These are phyloP conservation scores for Meganola albula DNA, from an alignment of 2,888 invertebrate species.

Conservation along the genomic window DNA sequence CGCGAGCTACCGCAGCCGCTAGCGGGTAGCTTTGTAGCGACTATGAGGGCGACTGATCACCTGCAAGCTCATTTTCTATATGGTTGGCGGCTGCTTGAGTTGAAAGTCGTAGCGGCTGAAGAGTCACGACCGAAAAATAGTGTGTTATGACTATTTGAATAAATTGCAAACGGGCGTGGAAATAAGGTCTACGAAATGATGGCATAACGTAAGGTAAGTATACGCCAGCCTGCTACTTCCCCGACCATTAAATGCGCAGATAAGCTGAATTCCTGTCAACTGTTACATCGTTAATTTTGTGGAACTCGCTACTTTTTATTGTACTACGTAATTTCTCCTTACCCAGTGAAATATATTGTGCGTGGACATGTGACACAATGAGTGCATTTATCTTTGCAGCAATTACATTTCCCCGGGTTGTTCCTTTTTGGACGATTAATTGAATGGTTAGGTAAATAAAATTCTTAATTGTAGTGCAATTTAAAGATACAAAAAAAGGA, in stretches of 20 bases:
- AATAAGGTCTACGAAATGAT: too few relatives aligned
- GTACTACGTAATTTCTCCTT: slow-evolving; percentile 56
- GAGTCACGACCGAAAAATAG: too few relatives aligned
- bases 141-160: too few relatives aligned
- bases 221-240: slow-evolving; percentile 35
- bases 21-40: too few relatives aligned
- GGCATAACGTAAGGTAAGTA: slow-evolving; percentile 18
- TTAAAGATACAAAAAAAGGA: background rate
- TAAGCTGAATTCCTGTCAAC: slow-evolving; percentile 66
- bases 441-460: slow-evolving; percentile 16
- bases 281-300: slow-evolving; percentile 70
- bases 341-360: slow-evolving; percentile 41
- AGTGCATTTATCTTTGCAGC: slow-evolving; percentile 49
- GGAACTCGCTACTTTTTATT: slow-evolving; percentile 63
- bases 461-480: too few relatives aligned
- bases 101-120: too few relatives aligned
- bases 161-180: too few relatives aligned
- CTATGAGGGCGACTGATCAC: too few relatives aligned
- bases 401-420: slow-evolving; percentile 33
- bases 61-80: too few relatives aligned
- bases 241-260: slow-evolving; percentile 58
- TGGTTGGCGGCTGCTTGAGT: too few relatives aligned
- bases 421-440: slow-evolving; percentile 26
- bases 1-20: too few relatives aligned
- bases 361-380: slow-evolving; percentile 49